Evolutionary conservation across 2,113 vertebrate species (phyloP).

Genomic region (Sigmodon hispidus): DNA sequence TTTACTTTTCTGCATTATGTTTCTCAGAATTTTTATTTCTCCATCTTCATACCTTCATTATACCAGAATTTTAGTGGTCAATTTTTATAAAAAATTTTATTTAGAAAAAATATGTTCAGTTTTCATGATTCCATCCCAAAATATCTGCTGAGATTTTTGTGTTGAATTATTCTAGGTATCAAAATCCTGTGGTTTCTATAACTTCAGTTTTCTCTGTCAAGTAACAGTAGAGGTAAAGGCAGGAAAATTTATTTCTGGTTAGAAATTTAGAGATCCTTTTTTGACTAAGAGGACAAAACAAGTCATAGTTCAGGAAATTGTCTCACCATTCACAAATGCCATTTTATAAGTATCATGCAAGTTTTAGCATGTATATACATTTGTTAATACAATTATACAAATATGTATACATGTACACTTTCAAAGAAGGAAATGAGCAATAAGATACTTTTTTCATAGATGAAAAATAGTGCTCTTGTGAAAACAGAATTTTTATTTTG

Average conservation of each 20-base stretch:
- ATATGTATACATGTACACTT: too few species aligned
- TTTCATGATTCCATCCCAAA: neutral
- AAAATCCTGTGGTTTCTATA: neutral
- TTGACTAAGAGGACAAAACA: neutral
- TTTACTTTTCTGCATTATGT: neutral
- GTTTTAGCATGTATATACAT: neutral
- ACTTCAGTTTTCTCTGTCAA: neutral
- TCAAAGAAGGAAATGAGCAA: neutral
- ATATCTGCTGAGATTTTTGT: neutral
- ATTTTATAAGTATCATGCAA: neutral
- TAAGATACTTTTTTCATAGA: neutral
- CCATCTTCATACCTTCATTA: neutral
- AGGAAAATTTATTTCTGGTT: accelerated
- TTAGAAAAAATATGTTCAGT: neutral
- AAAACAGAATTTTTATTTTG: neutral
- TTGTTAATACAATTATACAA: neutral
- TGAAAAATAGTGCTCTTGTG: neutral
- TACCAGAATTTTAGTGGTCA: neutral
- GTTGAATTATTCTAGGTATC: neutral
- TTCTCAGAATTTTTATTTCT: too few species aligned
- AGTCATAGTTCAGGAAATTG: neutral
- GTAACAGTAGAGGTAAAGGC: neutral
- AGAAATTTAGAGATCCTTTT: neutral
- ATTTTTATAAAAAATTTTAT: neutral
- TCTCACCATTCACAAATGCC: neutral